Evolutionary conservation across 2,113 vertebrate genomes (phyloP).

Genomic region (Strix uralensis): DNA sequence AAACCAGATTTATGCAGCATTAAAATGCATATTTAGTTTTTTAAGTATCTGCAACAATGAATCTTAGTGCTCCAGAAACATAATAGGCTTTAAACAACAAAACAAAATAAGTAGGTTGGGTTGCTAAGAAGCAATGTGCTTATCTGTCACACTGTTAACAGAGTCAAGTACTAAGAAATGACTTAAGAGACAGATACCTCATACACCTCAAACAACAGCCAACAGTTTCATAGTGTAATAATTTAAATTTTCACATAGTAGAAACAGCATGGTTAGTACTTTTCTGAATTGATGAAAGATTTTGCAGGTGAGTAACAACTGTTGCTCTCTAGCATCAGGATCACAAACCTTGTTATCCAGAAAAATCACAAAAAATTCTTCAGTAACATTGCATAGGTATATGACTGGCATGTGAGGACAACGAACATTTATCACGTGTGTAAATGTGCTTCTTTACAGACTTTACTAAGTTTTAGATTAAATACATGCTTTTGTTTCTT

Average conservation of each 20-base stretch:
- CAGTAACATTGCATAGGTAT: neutral
- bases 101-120: neutral
- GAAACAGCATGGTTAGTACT: neutral
- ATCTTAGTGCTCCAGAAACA: neutral
- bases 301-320: neutral
- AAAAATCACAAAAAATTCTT: neutral
- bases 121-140: neutral
- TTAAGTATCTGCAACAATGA: neutral
- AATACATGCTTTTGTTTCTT: neutral
- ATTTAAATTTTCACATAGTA: neutral
- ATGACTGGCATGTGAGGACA: neutral
- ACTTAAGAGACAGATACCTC: neutral
- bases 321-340: neutral
- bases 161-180: neutral
- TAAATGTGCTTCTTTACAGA: neutral
- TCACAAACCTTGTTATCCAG: neutral
- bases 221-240: neutral
- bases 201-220: neutral
- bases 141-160: neutral
- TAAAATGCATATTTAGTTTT: neutral
- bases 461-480: neutral
- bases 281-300: neutral
- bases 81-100: neutral
- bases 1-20: neutral
- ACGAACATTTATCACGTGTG: neutral